Evolutionary conservation across 2,888 invertebrate genomes (phyloP).

Genomic region (Acanthopleura granulata): DNA sequence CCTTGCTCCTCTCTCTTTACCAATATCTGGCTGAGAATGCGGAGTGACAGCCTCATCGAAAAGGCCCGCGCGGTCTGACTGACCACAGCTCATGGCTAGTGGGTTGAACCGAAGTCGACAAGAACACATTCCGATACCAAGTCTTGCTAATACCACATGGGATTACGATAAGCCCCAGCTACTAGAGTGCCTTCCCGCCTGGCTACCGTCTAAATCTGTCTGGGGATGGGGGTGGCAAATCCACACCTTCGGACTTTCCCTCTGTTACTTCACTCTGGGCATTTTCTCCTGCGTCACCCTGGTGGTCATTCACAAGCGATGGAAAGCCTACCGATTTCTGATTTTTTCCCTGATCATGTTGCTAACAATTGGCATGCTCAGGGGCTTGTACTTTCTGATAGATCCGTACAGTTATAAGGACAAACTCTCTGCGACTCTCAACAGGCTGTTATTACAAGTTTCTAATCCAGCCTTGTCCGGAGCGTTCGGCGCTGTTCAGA

Average conservation of each 20-base stretch:
- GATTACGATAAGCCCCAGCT: neutral
- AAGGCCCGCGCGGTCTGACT: no score
- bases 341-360: conserved; percentile 74
- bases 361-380: conserved; percentile 72
- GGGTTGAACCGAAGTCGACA: no score
- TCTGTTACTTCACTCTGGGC: conserved; percentile 74
- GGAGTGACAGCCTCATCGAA: no score
- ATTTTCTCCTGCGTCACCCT: conserved; percentile 74
- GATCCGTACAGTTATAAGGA: conserved; percentile 74
- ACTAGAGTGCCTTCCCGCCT: conserved; percentile 60
- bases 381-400: conserved; percentile 73
- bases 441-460: conserved; percentile 73
- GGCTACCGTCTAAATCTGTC: conserved; percentile 51
- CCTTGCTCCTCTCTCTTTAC: no score
- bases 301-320: conserved; percentile 72
- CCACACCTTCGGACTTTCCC: conserved; percentile 74
- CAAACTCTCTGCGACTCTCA: conserved; percentile 72
- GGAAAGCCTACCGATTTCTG: conserved; percentile 72
- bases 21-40: no score
- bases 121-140: no score
- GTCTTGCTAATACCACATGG: neutral
- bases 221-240: conserved; percentile 73
- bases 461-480: conserved; percentile 75
- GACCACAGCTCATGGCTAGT: no score
- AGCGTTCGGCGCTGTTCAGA: conserved; percentile 74